Evolutionary conservation across 2,113 vertebrate species (phyloP), one percentile per base, ranked within the genome.

Genomic region (Prietella phreatophila): DNA sequence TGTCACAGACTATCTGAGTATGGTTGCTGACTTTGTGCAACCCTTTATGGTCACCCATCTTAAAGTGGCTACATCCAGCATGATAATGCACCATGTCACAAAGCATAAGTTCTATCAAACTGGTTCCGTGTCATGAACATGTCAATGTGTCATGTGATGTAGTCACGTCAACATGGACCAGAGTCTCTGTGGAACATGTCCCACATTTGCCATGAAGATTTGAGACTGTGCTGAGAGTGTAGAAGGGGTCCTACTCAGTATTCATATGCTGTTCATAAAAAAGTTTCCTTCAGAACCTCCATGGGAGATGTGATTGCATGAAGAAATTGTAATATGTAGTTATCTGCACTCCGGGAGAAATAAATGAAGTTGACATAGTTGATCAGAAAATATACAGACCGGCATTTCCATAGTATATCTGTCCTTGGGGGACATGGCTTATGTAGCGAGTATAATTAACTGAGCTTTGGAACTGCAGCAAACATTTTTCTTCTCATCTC

Each of bases 321-420:
- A 67, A 63, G n/a, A 39, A 79, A 58, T 14, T 15, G 67, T 65
- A n/a, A 53, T 27, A 30, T 36, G 30, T 56, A 36, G 33, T 39
- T 85, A 60, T 76, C 84, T 39, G 69, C 53, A n/a, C 7, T 19
- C 22, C 2, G 27, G 22, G 25, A 76, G 55, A 27, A 61, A 86
- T 86, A 61, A 83, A 83, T n/a, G 22, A 25, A 53, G 53, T 33
- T 50, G 79, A 89, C 22, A 30, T 9, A 22, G 42, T 83, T 82
- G 30, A 65, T 82, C 15, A 85, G 79, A 69, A 82, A 61, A 75
- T 63, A 76, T 30, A 67, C 19, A 30, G 30, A 30, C 20, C 2
- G 20, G 14, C 14, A 39, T 58, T 10, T 39, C 19, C 20, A 39
- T 75, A 27, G 13, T 69, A n/a, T 67, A 22, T 42, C 25, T n/a